These are phyloP conservation scores for Xenopus laevis DNA, from an alignment of 2,113 vertebrate genomes.

Conservation along the genomic window DNA sequence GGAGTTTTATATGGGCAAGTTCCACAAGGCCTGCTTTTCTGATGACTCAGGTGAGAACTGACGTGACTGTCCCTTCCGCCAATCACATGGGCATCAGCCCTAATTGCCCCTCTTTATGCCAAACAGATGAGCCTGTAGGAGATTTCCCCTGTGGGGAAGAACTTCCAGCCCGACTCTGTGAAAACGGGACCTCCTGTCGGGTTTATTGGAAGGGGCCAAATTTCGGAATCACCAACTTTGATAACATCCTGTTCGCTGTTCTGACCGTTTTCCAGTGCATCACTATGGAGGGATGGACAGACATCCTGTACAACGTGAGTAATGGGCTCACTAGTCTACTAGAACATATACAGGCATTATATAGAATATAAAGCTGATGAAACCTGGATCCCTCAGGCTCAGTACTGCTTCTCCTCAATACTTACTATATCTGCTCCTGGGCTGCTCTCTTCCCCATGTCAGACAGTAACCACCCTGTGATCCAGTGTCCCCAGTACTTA, in stretches of 20 bases:
- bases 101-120: neutral
- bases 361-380: neutral
- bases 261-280: slow-evolving; percentile 97
- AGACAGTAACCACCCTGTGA: no score
- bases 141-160: slow-evolving; percentile 88
- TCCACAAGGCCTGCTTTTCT: slow-evolving; percentile 88
- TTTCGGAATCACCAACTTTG: slow-evolving; percentile 95
- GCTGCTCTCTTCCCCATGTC: no score
- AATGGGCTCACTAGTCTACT: no score
- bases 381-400: no score
- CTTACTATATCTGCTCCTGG: no score
- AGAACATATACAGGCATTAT: no score
- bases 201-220: slow-evolving; percentile 92
- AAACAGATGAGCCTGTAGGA: slow-evolving; percentile 71
- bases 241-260: slow-evolving; percentile 93
- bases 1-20: slow-evolving; percentile 97
- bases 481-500: no score
- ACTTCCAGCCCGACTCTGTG: slow-evolving; percentile 75
- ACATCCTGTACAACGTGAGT: slow-evolving; percentile 95
- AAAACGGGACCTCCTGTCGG: slow-evolving; percentile 68
- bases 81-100: neutral
- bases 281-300: slow-evolving; percentile 98
- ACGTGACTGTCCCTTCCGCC: fast-evolving
- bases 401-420: no score
- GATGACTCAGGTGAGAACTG: slow-evolving; percentile 73